Evolutionary conservation across 2,113 vertebrate species (phyloP), one percentile per base, ranked within the genome.

Genomic region (Salvelinus sp.): DNA sequence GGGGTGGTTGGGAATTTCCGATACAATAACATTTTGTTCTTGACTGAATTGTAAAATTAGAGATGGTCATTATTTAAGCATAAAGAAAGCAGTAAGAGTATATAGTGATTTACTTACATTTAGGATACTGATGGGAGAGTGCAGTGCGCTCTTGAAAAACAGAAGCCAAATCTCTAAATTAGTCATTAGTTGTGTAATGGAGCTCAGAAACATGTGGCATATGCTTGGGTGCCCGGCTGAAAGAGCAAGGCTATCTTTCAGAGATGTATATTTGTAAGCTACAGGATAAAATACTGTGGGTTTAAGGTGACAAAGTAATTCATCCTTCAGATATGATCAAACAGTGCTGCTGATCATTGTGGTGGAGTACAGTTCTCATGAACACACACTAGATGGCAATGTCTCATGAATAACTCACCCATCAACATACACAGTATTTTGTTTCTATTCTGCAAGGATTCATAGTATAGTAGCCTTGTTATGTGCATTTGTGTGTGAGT

Each of bases 111-210:
- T 57, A 6, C 20, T 57, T 57, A 57, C 16, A 57, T 57, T 57
- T 57, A 20, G 13, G 14, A 44, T 57, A 57, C 3, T 57, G 14
- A 57, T 57, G 20, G 20, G 20, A 57, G 54, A 57, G 13, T 57
- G 54, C 20, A 57, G 54, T 16, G 18, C 54, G 18, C 38, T 44
- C 38, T 44, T 44, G 38, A 44, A 20, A 57, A 57, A 20, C 79
- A 85, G 25, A 16, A 80, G 73, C 47, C 68, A 77, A 72, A 72
- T 66, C 69, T 77, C 60, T 72, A 70, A 69, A 80, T 78, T 77
- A 82, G 69, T 76, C 64, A 85, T 70, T 79, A 44, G 47, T 77
- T 71, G 50, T 47, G 23, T 62, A 71, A 72, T 65, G 60, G 60
- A 66, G 64, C 30, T 66, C 14, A 27, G 64, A 68, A 65, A 73